Evolutionary conservation across 2,888 invertebrate genomes (phyloP), one percentile per base, ranked within the genome.

Genomic region (Lycaena phlaeas): DNA sequence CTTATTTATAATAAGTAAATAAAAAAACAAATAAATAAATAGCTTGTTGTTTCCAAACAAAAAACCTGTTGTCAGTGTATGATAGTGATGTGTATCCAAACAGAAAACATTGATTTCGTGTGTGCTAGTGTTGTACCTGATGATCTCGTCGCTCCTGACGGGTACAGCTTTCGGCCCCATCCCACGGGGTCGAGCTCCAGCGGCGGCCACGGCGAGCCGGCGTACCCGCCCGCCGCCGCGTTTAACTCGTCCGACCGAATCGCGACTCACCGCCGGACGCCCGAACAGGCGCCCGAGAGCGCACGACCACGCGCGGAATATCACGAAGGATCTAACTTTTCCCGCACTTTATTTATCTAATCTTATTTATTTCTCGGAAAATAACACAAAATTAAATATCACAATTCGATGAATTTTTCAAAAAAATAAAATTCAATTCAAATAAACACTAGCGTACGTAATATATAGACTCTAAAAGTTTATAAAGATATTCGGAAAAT

Each of bases 151-250:
- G 89, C 91, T 55, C 90, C 88, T 57, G 91, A 87, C 59, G 92
- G 91, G 72, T 92, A 92, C 58, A 92, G 85, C 74, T 92, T 92
- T 59, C 92, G 89, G 51, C 92, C 92, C 92, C 92, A 92, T 78
- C 88, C 88, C 74, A 89, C 89, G 68, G 89, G 89, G 85, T 92
- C 92, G 78, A 92, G 86, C 68, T 90, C 90, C 51, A 89, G 85
- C 68, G 91, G 90, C 68, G 92, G 91, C 92, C 91, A 92, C 81
- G 92, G 91, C 76, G 91, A 90, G 78, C 92, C 90, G 87, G 90
- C 88, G 86, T 90, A 90, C 69, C 90, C 89, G 85, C 90, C 89
- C 87, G 88, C 87, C 82, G 88, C 88, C 73, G 88, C 86, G 82
- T 85, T 87, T 64, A 86, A 86, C 87, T 91, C 91, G 90, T 91